Evolutionary conservation across 2,888 invertebrate species (phyloP).

Genomic region (Stenurella melanura): DNA sequence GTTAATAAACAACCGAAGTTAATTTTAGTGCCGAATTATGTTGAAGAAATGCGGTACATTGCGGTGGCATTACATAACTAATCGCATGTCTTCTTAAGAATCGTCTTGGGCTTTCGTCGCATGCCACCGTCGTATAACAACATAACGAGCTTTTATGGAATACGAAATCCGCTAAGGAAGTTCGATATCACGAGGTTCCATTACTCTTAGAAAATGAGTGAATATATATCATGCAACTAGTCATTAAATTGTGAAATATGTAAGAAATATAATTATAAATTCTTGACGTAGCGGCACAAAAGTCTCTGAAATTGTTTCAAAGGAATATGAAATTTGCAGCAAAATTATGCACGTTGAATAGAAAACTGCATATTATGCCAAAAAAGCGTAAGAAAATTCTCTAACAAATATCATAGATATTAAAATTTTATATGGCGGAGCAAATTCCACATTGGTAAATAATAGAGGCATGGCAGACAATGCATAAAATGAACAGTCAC

Average conservation of each 20-base stretch:
- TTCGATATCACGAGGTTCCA: slow-evolving; percentile 55
- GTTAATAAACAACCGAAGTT: slow-evolving; percentile 4
- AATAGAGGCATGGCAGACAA: not conserved
- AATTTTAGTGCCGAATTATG: slow-evolving; percentile 30
- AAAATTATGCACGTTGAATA: not conserved
- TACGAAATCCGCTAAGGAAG: slow-evolving; percentile 61
- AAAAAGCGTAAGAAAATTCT: not conserved
- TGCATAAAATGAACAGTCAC: no score
- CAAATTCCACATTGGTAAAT: no score
- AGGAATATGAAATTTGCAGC: not conserved
- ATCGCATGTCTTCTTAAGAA: slow-evolving; percentile 54
- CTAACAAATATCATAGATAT: no score
- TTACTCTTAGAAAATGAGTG: slow-evolving; percentile 33
- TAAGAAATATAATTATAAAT: not conserved
- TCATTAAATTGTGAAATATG: not conserved
- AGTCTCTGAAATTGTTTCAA: not conserved
- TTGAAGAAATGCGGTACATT: slow-evolving; percentile 42
- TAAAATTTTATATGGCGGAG: no score
- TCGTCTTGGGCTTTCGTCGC: slow-evolving; percentile 53
- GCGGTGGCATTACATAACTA: slow-evolving; percentile 42
- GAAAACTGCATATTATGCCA: slow-evolving; percentile 5
- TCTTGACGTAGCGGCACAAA: not conserved
- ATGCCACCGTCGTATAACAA: slow-evolving; percentile 58
- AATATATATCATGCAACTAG: slow-evolving; percentile 25
- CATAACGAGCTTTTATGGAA: slow-evolving; percentile 61